Conservation (phyloP, 2,888 invertebrate genomes). For the Polylopha cassiicola region DNA sequence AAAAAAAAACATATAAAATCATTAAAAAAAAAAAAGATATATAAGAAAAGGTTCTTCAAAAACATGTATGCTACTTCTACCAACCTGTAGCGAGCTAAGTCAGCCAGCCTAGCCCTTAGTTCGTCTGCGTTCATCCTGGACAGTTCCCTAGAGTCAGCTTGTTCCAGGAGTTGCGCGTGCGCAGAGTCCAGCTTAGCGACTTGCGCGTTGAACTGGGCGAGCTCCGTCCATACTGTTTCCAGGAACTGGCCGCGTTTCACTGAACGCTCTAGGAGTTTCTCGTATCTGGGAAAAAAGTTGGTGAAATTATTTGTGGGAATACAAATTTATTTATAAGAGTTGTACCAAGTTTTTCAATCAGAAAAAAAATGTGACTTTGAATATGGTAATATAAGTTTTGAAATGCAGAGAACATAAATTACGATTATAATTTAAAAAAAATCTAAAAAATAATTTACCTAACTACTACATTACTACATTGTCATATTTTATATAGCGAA, state of each 20-base stretch:
- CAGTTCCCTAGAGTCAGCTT: constrained; percentile 84
- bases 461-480: too few species aligned
- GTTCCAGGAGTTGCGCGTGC: constrained; percentile 82
- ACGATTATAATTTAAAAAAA: too few species aligned
- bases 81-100: constrained; percentile 76
- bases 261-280: constrained; percentile 89
- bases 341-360: background rate
- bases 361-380: too few species aligned
- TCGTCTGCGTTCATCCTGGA: constrained; percentile 81
- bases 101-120: constrained; percentile 54
- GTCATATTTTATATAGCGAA: too few species aligned
- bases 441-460: too few species aligned
- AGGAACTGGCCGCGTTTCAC: constrained; percentile 88
- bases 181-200: constrained; percentile 84
- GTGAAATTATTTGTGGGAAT: background rate
- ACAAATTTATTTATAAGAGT: background rate
- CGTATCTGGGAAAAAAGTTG: constrained; percentile 79
- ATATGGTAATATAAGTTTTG: too few species aligned
- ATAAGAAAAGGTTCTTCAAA: too few species aligned
- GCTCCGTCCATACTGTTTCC: constrained; percentile 84
- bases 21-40: too few species aligned
- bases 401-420: too few species aligned
- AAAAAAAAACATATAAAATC: background rate
- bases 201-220: constrained; percentile 82
- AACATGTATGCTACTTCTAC: background rate